Base-by-base conservation (phyloP, 2,888 invertebrate genomes). In the Leucania comma region DNA sequence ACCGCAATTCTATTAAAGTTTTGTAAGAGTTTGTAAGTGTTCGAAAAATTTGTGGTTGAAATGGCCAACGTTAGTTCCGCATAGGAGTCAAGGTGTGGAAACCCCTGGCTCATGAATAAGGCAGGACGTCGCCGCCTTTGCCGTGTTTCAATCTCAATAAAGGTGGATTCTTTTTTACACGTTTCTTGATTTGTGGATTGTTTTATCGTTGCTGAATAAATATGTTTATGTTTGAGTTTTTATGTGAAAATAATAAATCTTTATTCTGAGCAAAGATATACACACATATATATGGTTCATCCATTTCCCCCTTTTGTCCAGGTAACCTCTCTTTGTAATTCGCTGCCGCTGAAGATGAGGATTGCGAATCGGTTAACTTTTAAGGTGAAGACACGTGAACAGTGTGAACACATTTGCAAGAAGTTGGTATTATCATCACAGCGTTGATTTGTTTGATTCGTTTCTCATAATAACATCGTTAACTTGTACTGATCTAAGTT, bases 111-210 rank as follows among this genome's bases (percentile, higher is more conserved):
- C 91, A 93, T 93, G 93, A 93, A 93, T 93, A 93, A 93, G 87
- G 89, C 91, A 93, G 75, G 89, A 87, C 81, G 88, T 87, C 89
- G 86, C 90, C 92, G 92, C 93, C 93, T 91, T 91, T 90, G 87
- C 89, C 88, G 85, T 93, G 93, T 92, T 88, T 86, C 72, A 80
- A 78, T 87, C 87, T 89, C 90, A 90, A 92, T 92, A 91, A 89
- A 84, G 87, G 83, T 63, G 83, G 86, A 87, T 86, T 86, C 86
- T 87, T 90, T 88, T 90, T 88, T 88, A 88, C 88, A 87, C 82
- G 82, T 90, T 88, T 84, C 84, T 85, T 89, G 90, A 91, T 89
- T 90, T 89, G 87, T 86, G 75, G 80, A 80, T 80, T 82, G 68
- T 76, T 75, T 69, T 72, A 66, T 20, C 57, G 38, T 69, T 54